These are phyloP conservation scores for Paedocypris micromegethes DNA, from an alignment of 2,797 vertebrate species.

Conservation along the genomic window DNA sequence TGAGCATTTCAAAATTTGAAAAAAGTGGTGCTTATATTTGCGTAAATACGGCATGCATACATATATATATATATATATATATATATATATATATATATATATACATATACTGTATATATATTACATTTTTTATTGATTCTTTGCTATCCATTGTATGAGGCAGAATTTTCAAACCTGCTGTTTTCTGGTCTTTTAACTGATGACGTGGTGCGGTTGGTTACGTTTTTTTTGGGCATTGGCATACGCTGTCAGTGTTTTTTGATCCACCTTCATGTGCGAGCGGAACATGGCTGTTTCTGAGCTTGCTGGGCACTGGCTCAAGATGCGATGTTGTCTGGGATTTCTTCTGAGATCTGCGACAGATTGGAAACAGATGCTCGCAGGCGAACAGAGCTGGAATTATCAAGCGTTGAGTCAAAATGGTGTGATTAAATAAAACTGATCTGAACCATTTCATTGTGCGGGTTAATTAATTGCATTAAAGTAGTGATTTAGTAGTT, in stretches of 20 bases:
- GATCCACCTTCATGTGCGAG: conserved; percentile 33
- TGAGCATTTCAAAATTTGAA: no score
- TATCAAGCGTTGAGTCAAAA: conserved; percentile 18
- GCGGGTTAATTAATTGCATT: background rate
- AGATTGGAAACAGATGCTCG: conserved; percentile 21
- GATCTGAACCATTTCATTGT: conserved; percentile 13
- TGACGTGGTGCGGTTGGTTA: conserved; percentile 10
- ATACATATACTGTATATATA: no score
- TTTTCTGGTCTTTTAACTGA: conserved; percentile 28
- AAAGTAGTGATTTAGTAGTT: background rate
- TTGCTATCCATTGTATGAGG: no score
- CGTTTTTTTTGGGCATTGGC: conserved; percentile 18
- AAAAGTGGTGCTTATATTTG: no score
- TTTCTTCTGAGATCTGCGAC: conserved; percentile 33
- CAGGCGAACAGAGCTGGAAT: conserved; percentile 6
- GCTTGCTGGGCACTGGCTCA: conserved; percentile 31
- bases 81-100: no score
- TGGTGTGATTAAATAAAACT: conserved; percentile 1
- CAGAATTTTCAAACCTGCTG: no score
- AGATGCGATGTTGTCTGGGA: conserved; percentile 37
- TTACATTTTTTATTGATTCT: no score
- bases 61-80: no score
- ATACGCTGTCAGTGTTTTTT: conserved; percentile 36
- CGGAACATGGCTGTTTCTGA: conserved; percentile 19
- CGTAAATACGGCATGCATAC: no score